Base-by-base conservation (phyloP, 1,140 invertebrate genomes). In the Drosophila lini region DNA sequence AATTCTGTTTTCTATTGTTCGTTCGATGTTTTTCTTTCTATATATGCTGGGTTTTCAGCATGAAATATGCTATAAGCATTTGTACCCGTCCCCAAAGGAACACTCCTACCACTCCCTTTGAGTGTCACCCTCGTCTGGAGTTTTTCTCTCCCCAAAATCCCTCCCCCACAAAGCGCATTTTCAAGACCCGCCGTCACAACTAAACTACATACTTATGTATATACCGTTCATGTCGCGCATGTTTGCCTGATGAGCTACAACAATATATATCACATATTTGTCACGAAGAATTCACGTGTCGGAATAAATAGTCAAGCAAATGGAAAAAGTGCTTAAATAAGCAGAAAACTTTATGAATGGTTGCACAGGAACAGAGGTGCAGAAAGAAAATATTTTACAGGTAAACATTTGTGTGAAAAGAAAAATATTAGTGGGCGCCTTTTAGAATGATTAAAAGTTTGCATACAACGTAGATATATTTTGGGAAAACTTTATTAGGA, bases 281-380 rank as follows among this genome's bases (percentile, higher is more conserved):
- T 74, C 70, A 74, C 41, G 58, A 41, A 38, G 36, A 71, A 71
- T 71, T 71, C 69, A 71, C 69, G 69, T 71, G 69, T 74, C 45
- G 67, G 22, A 71, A 64, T 62, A 68, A 64, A 68, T 68, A 63
- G 58, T 41, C 42, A 36, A 25, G 32, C 13, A 63, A 60, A 73
- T 56, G 44, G 36, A 57, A 57, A 40, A 41, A 31, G 32, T 32
- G 34, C 40, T 45, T 19, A 34, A 74, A 61, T 38, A 74, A 73
- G 25, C 44, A 34, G 40, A 53, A 28, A 61, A 74, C 45, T 73
- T 73, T 61, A 45, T 74, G 34, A 74, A 52, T 74, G 45, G 19
- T n/a, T 70, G 19, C 40, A 16, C 50, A 41, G 28, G n/a, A 67
- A 22, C 9, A 19, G 22, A 68, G 42, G 67, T 68, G 64, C 13